Evolutionary conservation across 37 sponge, comb jelly and placozoan genomes (phyloP), one percentile per base, ranked within the genome.

Genomic region (Haliclona indistincta): DNA sequence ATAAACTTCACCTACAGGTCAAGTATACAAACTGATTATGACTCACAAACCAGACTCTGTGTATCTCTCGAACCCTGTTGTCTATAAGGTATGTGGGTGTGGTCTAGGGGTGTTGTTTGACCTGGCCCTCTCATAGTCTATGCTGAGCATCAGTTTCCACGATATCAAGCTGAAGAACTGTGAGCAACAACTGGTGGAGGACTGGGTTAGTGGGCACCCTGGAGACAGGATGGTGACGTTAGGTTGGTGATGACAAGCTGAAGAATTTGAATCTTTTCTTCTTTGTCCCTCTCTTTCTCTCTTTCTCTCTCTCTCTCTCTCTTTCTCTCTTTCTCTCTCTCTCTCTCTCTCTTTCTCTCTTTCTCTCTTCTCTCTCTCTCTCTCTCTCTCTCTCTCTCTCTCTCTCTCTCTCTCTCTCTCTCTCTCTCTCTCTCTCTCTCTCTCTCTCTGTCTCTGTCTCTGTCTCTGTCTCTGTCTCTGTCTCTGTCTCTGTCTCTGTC

Each of bases 161-260:
- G 91, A 90, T 70, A 49, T 85, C 3, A 65, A 77, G 1, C 62
- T 78, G 30, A 65, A 68, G 64, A 83, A 78, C 68, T 43, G 58
- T 76, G 91, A 91, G 52, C 47, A 77, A 38, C 81, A 85, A n/a
- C 86, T 76, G 54, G 64, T 85, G 42, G 75, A 74, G 1, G 34
- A 56, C 1, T 91, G 91, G 91, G 54, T 56, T 17, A 43, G 55
- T 33, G 86, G 81, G 5, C 86, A 91, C 45, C 82, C 81, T 0
- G 58, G 74, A 1, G 83, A 85, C 29, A 63, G 86, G 6, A 69
- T 85, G 41, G 34, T 91, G 35, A 81, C 81, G 23, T 56, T 90
- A 45, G 88, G 88, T 81, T 29, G 0, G 77, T 63, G 40, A 25
- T 13, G 4, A 11, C 44, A 73, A 7, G 40, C 20, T 11, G 26